phyloP scores from a whole-genome alignment of 2,113 vertebrate species.

The Phyllostomus hastatus region DNA sequence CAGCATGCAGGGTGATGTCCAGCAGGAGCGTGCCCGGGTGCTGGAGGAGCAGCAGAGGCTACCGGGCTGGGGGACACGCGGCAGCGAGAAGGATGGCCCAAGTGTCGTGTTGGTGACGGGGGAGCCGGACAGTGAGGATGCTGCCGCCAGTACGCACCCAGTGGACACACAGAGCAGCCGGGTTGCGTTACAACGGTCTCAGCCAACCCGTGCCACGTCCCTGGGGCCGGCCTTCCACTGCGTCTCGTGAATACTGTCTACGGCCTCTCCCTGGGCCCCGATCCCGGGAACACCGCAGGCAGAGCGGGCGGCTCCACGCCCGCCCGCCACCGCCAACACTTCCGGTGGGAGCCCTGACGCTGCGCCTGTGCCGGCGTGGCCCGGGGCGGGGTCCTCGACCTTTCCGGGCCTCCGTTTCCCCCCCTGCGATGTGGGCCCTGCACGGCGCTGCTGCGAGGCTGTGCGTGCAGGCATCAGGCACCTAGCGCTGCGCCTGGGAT shows the following conservation, averaged over 20 bases:
- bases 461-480: accelerated
- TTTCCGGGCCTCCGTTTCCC: neutral
- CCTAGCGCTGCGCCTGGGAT: accelerated
- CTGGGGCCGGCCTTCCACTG: accelerated
- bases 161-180: neutral
- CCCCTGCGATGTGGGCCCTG: accelerated
- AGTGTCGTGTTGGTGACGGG: accelerated
- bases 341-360: accelerated
- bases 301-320: accelerated
- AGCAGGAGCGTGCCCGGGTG: accelerated
- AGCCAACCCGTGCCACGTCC: neutral
- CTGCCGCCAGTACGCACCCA: accelerated
- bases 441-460: accelerated
- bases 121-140: accelerated
- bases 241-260: neutral
- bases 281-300: accelerated
- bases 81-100: neutral
- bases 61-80: accelerated
- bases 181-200: neutral
- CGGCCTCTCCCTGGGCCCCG: too few species aligned
- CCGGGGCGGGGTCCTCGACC: accelerated
- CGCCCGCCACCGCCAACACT: accelerated
- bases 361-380: accelerated
- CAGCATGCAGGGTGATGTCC: accelerated
- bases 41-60: accelerated